Base-by-base conservation (phyloP, 2,113 vertebrate species). In the Platysternon megacephalum region DNA sequence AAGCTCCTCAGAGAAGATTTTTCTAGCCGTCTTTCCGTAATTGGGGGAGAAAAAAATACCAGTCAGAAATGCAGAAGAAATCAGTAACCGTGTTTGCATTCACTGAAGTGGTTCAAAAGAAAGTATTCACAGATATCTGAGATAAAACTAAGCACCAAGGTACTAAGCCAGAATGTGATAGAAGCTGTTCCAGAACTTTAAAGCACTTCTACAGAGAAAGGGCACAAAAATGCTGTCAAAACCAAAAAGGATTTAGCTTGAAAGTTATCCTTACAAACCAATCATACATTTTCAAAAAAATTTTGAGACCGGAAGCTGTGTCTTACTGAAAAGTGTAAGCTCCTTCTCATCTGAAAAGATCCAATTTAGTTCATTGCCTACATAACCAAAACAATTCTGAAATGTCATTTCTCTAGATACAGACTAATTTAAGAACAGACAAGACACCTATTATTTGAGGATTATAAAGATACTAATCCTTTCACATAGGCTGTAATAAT, bases 401-500 rank as follows among this genome's bases (percentile, higher is more conserved):
- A 90, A 74, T 32, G 55, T 2, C 0, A 13, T 93, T 93, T 83
- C 8, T 46, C 5, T 1, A 26, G 16, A 28, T 12, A 87, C 3
- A 26, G 1, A 74, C 6, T 17, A 28, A 44, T n/a, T 39, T 74
- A 74, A 74, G n/a, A 74, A 74, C 17, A 74, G n/a, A 39, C 1
- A 44, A 2, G 13, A 0, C 29, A 65, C 81, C 79, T 90, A 74
- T 6, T 84, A 74, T 53, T 79, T 51, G 32, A 90, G 9, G 5
- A 52, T 86, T 49, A 72, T 72, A 72, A 72, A 39, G n/a, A 22
- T 72, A 85, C 22, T 61, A 7, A 49, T 35, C 13, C 78, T 56
- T 81, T 0, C 1, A 4, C 4, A 44, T 5, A 13, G 13, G 1
- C 49, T 83, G 3, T 48, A 88, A 56, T 2, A 2, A 46, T 76